These are phyloP conservation scores for Eptatretus burgeri DNA, from an alignment of 2,113 vertebrate species.

Conservation along the genomic window DNA sequence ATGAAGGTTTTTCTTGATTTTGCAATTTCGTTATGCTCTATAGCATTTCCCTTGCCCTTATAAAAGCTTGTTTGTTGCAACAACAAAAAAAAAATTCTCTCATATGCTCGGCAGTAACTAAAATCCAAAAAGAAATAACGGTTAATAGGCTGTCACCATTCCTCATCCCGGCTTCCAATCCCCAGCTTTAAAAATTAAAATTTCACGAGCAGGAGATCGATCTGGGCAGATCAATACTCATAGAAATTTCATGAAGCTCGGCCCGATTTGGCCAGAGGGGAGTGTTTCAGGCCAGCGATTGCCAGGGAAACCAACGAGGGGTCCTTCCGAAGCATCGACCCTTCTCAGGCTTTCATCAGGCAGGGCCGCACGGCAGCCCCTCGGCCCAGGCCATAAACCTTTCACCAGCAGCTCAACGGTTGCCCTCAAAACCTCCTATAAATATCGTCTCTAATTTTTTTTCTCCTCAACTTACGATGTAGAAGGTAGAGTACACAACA, in stretches of 20 bases:
- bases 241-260: constrained; percentile 6
- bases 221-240: constrained; percentile 4
- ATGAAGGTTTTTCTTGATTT: no score
- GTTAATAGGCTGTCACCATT: constrained; percentile 6
- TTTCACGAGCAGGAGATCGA: constrained; percentile 6
- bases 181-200: constrained; percentile 6
- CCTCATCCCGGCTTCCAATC: constrained; percentile 5
- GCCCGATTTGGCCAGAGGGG: constrained; percentile 5
- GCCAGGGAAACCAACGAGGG: constrained; percentile 5
- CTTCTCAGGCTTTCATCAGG: constrained; percentile 4
- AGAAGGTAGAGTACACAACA: no score
- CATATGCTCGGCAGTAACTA: not conserved
- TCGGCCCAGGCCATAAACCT: no score
- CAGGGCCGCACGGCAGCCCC: not conserved
- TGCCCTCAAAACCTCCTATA: no score
- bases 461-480: no score
- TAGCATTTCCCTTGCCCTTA: no score
- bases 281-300: constrained; percentile 3
- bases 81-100: no score
- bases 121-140: constrained; percentile 6
- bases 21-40: no score
- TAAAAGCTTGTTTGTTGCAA: no score
- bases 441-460: no score
- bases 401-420: no score
- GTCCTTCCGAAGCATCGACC: constrained; percentile 4